Evolutionary conservation across 2,888 invertebrate genomes (phyloP).

Genomic region (Acanthoscelides obtectus): DNA sequence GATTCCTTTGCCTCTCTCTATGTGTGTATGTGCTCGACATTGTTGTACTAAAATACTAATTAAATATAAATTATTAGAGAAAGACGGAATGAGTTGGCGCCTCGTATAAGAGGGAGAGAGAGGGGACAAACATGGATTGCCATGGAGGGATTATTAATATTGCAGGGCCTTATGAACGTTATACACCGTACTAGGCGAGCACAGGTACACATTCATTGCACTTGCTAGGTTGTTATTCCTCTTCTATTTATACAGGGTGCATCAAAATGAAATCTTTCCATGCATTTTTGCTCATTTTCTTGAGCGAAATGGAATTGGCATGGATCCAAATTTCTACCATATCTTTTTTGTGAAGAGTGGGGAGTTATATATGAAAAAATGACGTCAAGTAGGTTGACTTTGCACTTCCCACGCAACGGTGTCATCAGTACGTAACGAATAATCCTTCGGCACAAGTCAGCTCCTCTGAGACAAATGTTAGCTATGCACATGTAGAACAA

Average conservation of each 20-base stretch:
- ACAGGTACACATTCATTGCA: neutral
- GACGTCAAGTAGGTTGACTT: too few species aligned
- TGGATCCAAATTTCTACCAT: too few species aligned
- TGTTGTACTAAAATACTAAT: conserved; percentile 29
- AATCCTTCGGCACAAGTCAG: too few species aligned
- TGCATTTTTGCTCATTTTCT: too few species aligned
- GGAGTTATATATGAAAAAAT: too few species aligned
- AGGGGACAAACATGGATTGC: neutral
- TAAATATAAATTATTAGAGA: conserved; percentile 29
- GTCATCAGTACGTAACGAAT: too few species aligned
- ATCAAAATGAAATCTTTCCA: neutral
- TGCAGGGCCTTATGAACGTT: conserved; percentile 8
- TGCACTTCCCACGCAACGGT: too few species aligned
- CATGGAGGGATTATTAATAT: conserved; percentile 17
- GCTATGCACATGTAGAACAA: too few species aligned
- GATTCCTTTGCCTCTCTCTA: neutral
- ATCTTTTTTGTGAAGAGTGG: too few species aligned
- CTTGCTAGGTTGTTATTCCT: neutral
- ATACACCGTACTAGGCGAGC: neutral
- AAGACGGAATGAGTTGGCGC: neutral
- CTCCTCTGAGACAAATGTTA: too few species aligned
- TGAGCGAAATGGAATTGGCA: too few species aligned
- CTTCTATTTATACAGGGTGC: neutral
- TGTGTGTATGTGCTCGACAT: conserved; percentile 21
- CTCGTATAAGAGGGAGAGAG: neutral